phyloP scores from a whole-genome alignment of 2,797 vertebrate genomes.

The Hypotaenidia philippensis region DNA sequence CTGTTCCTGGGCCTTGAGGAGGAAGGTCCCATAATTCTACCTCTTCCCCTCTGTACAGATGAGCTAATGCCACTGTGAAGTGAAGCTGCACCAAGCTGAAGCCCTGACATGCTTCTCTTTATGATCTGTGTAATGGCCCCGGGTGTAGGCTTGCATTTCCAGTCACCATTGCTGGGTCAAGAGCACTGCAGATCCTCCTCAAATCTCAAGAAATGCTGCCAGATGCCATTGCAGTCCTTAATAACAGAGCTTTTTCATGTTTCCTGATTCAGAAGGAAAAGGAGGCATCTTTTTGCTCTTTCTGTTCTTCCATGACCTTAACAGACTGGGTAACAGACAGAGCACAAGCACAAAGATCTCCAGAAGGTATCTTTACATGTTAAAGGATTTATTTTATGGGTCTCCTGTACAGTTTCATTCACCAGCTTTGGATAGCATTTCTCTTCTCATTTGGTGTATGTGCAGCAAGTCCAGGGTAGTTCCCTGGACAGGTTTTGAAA shows the following conservation, averaged over 20 bases:
- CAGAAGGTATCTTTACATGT: not conserved
- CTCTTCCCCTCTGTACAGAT: not conserved
- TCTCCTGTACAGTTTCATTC: not conserved
- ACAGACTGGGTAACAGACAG: not conserved
- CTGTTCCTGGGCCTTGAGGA: fast-evolving
- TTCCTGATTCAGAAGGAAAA: not conserved
- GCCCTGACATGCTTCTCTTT: not conserved
- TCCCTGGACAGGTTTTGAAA: not conserved
- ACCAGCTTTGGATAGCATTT: not conserved
- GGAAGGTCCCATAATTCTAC: not conserved
- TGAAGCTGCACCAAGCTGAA: not conserved
- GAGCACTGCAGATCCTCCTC: not conserved
- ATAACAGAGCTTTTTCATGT: not conserved
- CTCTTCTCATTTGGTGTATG: not conserved
- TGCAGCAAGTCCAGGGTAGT: not conserved
- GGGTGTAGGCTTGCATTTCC: not conserved
- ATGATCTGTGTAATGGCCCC: not conserved
- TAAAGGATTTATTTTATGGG: not conserved
- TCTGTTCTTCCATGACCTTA: not conserved
- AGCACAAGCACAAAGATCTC: not conserved
- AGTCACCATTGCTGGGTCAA: not conserved
- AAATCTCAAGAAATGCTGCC: not conserved
- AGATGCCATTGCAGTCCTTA: not conserved
- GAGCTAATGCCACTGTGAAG: not conserved
- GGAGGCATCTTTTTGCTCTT: not conserved